These are phyloP conservation scores for Ceratothoa steindachneri DNA, from an alignment of 2,888 invertebrate species.

Conservation along the genomic window DNA sequence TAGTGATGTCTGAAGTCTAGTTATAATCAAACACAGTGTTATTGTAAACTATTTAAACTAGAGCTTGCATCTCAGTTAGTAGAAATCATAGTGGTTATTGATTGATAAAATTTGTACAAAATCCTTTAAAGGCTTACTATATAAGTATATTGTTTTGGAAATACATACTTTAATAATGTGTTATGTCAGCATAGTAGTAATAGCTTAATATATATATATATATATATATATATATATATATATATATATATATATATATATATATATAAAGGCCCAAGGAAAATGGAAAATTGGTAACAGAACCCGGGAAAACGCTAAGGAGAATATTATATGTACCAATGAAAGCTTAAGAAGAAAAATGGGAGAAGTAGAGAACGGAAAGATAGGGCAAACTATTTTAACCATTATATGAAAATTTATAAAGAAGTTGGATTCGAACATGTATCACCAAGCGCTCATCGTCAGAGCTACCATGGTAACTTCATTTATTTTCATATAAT, in stretches of 20 bases:
- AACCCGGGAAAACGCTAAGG: too few relatives aligned
- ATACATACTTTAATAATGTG: not conserved
- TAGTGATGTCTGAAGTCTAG: not conserved
- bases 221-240: not conserved
- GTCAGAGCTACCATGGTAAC: too few relatives aligned
- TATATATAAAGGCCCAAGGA: too few relatives aligned
- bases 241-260: conserved; percentile 6
- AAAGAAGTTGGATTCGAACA: too few relatives aligned
- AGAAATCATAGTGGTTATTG: not conserved
- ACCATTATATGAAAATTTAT: too few relatives aligned
- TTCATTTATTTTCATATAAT: too few relatives aligned
- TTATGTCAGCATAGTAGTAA: not conserved
- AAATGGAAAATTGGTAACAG: too few relatives aligned
- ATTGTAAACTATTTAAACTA: not conserved
- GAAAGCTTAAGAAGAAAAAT: too few relatives aligned
- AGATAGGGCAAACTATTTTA: too few relatives aligned
- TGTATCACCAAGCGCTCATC: too few relatives aligned
- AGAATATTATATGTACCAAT: too few relatives aligned
- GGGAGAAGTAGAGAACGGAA: too few relatives aligned
- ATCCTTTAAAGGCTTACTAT: not conserved
- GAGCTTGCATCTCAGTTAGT: not conserved
- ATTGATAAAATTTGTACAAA: not conserved
- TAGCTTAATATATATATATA: not conserved
- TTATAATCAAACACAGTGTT: not conserved
- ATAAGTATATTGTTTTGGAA: not conserved